Conservation (phyloP, 2,113 vertebrate species). For the Oreotrochilus melanogaster region DNA sequence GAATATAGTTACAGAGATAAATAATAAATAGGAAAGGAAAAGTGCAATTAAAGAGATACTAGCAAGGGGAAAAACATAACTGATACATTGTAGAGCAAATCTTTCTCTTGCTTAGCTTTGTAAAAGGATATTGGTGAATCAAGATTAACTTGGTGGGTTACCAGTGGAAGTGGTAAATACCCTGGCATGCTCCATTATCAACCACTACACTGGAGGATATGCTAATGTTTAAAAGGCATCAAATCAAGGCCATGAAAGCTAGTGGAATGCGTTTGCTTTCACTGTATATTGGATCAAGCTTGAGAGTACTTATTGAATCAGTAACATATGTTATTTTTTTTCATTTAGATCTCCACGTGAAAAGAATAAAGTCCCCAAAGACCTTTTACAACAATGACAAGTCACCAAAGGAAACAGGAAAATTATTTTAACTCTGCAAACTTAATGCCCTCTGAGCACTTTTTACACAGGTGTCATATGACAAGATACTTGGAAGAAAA, state of each 20-base stretch:
- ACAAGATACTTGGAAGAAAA: not conserved
- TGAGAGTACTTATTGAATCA: not conserved
- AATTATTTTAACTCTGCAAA: not conserved
- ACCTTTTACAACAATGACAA: not conserved
- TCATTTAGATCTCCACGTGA: not conserved
- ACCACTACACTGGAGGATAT: not conserved
- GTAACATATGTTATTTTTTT: not conserved
- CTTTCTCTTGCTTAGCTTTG: not conserved
- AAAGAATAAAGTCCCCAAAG: not conserved
- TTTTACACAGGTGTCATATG: not conserved
- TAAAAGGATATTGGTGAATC: not conserved
- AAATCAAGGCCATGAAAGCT: not conserved
- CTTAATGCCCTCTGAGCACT: not conserved
- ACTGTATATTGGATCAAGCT: not conserved
- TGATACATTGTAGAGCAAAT: not conserved
- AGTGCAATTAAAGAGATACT: not conserved
- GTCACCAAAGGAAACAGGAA: not conserved
- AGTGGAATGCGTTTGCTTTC: constrained; percentile 5
- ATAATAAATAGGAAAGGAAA: constrained; percentile 18
- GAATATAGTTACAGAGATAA: not conserved
- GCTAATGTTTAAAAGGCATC: not conserved
- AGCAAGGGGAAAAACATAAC: not conserved
- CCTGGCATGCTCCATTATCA: not conserved
- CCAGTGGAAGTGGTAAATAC: not conserved
- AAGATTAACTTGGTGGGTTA: not conserved